Conservation (phyloP, 2,113 vertebrate species). For the Telmatochromis bifrenatus region DNA sequence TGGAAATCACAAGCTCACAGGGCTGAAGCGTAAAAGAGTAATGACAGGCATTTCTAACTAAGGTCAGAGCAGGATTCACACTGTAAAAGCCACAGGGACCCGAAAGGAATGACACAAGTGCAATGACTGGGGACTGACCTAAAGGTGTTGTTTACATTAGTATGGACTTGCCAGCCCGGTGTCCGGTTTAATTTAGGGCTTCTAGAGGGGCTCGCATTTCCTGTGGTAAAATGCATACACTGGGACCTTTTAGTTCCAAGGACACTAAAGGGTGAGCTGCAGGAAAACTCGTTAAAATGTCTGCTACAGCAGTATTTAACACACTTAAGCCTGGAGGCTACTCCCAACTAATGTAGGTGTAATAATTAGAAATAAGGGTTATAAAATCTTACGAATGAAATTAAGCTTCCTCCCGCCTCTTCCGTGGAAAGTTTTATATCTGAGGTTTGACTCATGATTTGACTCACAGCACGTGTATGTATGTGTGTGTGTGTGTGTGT, state of each 20-base stretch:
- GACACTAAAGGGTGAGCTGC: conserved; percentile 47
- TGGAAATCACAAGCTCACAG: not conserved
- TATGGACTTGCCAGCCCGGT: conserved; percentile 27
- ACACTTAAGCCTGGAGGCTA: conserved; percentile 43
- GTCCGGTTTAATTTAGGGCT: conserved; percentile 28
- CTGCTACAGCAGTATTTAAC: conserved; percentile 55
- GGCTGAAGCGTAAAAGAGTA: not conserved
- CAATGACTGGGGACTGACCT: conserved; percentile 24
- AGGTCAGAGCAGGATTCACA: conserved; percentile 3
- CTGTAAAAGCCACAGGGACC: not conserved
- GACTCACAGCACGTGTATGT: not conserved
- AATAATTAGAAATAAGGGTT: conserved; percentile 49
- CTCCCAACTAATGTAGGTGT: conserved; percentile 32
- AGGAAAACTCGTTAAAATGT: conserved; percentile 56
- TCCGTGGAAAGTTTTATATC: not conserved
- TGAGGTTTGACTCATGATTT: conserved; percentile 1
- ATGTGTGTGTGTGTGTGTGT: not conserved
- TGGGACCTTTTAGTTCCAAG: conserved; percentile 46
- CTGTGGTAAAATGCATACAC: conserved; percentile 26
- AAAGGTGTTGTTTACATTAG: conserved; percentile 65
- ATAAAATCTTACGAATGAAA: conserved; percentile 37
- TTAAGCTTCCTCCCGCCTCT: conserved; percentile 5
- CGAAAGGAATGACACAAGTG: conserved; percentile 22
- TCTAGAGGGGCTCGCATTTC: conserved; percentile 12
- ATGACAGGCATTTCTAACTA: not conserved